Conservation (phyloP, 2,113 vertebrate species). For the Illadopsis cleaveri region DNA sequence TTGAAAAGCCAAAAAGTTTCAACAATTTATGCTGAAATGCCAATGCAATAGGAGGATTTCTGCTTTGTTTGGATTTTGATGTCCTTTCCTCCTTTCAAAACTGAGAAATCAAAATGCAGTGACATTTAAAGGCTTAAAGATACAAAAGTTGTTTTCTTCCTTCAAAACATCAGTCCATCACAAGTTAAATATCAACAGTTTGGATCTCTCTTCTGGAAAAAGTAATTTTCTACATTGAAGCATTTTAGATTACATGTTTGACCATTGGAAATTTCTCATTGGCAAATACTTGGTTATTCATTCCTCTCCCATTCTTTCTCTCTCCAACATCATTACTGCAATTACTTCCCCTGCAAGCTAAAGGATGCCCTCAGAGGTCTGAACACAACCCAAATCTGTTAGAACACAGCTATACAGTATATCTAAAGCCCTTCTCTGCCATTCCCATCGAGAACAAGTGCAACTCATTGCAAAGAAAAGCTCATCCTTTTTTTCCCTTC, state of each 20-base stretch:
- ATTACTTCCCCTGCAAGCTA: background rate
- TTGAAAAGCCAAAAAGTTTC: background rate
- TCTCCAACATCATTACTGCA: background rate
- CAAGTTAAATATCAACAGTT: background rate
- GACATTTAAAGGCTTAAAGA: slow-evolving; percentile 5
- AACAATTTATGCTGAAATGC: background rate
- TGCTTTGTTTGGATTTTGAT: background rate
- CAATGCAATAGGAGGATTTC: background rate
- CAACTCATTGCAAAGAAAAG: background rate
- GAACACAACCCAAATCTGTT: background rate
- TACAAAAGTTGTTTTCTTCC: background rate
- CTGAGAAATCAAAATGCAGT: background rate
- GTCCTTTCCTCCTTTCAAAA: background rate
- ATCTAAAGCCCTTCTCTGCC: background rate
- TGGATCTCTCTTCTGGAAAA: background rate
- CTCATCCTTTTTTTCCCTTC: background rate
- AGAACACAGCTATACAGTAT: background rate
- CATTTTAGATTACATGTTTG: background rate
- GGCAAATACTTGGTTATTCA: background rate
- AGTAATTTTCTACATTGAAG: background rate
- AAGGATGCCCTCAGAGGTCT: background rate
- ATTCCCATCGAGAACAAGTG: background rate
- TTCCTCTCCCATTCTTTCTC: background rate
- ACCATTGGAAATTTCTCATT: background rate
- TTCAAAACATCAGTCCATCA: background rate